These are phyloP conservation scores for Zosterops hypoxanthus DNA, from an alignment of 2,113 vertebrate species.

Conservation along the genomic window DNA sequence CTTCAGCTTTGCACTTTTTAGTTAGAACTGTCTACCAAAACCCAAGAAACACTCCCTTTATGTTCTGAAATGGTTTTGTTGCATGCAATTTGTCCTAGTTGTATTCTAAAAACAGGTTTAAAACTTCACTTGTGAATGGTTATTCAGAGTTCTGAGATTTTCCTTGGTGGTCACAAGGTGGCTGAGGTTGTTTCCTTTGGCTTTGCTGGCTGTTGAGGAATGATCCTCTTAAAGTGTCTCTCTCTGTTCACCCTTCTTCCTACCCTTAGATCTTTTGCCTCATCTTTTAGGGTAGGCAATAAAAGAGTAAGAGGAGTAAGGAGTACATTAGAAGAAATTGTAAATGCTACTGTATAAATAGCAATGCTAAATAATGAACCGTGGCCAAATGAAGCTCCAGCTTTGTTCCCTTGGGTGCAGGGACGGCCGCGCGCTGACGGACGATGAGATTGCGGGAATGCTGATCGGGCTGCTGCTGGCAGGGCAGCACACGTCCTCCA, in stretches of 20 bases:
- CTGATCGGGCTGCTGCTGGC: slow-evolving; percentile 93
- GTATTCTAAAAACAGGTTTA: not conserved
- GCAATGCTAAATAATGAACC: not conserved
- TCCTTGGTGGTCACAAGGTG: not conserved
- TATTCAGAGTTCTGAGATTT: not conserved
- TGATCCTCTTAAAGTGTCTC: not conserved
- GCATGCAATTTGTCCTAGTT: not conserved
- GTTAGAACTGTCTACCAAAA: not conserved
- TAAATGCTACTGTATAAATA: not conserved
- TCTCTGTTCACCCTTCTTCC: not conserved
- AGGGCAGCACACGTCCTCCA: slow-evolving; percentile 96
- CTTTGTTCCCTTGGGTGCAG: slow-evolving; percentile 22
- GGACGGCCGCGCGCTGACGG: slow-evolving; percentile 81
- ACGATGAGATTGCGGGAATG: slow-evolving; percentile 90
- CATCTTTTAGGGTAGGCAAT: not conserved
- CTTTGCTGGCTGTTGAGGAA: not conserved
- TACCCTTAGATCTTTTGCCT: not conserved
- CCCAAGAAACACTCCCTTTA: not conserved
- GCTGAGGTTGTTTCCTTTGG: not conserved
- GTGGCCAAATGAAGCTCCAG: not conserved
- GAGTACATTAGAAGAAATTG: not conserved
- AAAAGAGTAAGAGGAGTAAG: not conserved
- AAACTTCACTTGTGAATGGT: not conserved
- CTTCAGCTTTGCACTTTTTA: not conserved
- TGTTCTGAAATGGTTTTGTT: not conserved